A percentile compares a stretch with the other conserved stretches of the same genome.
These are phyloP conservation scores for Coranthus polyacanthus DNA, from an alignment of 2,797 vertebrate species.

Conservation along the genomic window DNA sequence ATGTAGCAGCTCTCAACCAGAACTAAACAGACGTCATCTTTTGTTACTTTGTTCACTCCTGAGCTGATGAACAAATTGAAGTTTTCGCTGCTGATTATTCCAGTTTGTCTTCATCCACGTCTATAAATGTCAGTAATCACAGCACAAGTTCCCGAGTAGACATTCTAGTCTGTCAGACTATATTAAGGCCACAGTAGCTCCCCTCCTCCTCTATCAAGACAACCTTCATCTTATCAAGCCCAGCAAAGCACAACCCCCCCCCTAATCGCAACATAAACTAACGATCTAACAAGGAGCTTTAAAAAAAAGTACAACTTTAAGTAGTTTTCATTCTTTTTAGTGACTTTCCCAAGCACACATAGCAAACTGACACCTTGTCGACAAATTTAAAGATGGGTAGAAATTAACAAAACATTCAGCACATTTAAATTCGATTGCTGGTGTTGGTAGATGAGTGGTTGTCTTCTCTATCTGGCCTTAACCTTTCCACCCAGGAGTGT, in stretches of 20 bases:
- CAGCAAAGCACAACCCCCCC: slow-evolving; percentile 59
- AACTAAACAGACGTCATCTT: slow-evolving; percentile 31
- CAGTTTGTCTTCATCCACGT: slow-evolving; percentile 48
- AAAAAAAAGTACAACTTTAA: no score
- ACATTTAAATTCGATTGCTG: slow-evolving; percentile 41
- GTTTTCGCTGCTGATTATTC: slow-evolving; percentile 27
- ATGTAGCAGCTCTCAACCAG: slow-evolving; percentile 58
- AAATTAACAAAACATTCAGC: slow-evolving; percentile 25
- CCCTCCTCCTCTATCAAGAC: slow-evolving; percentile 45
- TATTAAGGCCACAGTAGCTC: slow-evolving; percentile 57
- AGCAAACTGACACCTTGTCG: slow-evolving; percentile 5
- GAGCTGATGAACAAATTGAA: slow-evolving; percentile 25
- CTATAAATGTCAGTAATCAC: slow-evolving; percentile 54
- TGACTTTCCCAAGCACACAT: slow-evolving; percentile 23
- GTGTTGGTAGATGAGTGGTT: slow-evolving; percentile 59
- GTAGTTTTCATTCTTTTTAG: background rate
- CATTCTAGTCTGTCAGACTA: slow-evolving; percentile 50
- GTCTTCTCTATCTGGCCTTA: slow-evolving; percentile 71
- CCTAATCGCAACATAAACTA: slow-evolving; percentile 8
- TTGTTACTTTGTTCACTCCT: slow-evolving; percentile 4
- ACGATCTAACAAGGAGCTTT: background rate
- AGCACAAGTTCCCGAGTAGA: slow-evolving; percentile 69
- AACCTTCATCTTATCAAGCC: slow-evolving; percentile 52
- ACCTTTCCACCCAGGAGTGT: slow-evolving; percentile 61
- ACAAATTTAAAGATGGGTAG: slow-evolving; percentile 10